phyloP scores from a whole-genome alignment of 1,140 invertebrate genomes.

The Gryllus bimaculatus region DNA sequence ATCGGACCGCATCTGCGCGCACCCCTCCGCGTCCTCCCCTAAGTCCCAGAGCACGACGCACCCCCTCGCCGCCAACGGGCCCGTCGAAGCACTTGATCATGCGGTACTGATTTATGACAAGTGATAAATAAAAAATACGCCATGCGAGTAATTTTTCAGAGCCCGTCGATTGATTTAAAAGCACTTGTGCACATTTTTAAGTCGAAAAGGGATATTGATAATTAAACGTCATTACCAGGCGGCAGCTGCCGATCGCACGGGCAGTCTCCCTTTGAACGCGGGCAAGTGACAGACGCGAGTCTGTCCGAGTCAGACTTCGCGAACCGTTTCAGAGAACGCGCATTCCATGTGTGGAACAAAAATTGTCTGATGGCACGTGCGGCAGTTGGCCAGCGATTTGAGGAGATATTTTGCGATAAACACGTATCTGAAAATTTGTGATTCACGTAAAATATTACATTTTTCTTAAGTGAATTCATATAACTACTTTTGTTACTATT shows the following conservation, averaged over 20 bases:
- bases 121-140: neutral
- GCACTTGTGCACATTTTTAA: conserved; percentile 4
- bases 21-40: no score
- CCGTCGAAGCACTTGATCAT: neutral
- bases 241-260: neutral
- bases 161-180: neutral
- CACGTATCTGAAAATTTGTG: no score
- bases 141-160: neutral
- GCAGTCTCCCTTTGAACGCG: neutral
- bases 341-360: neutral
- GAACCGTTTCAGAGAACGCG: neutral
- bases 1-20: no score
- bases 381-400: no score
- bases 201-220: neutral
- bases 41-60: no score
- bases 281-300: neutral
- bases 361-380: neutral
- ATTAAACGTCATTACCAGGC: neutral
- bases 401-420: no score
- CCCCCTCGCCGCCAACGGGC: no score
- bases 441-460: no score
- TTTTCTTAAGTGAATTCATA: no score
- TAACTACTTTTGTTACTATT: no score
- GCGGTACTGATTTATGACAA: neutral
- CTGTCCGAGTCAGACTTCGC: neutral